Conservation (phyloP, 2,888 invertebrate genomes). For the Agelastica alni region DNA sequence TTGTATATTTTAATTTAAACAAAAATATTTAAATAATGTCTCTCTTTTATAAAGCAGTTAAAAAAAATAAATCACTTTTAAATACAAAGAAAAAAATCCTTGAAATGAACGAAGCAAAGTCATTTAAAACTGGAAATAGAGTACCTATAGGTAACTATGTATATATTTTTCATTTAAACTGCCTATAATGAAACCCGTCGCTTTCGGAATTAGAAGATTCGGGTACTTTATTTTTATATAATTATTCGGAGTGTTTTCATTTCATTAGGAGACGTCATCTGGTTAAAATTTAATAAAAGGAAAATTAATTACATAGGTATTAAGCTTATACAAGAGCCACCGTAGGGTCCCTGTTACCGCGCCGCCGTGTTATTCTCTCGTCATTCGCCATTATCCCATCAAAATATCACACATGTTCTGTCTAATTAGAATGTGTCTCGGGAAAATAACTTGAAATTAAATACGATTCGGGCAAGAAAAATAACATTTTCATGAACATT, state of each 20-base stretch:
- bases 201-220: conserved; percentile 32
- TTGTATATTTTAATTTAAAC: too few relatives aligned
- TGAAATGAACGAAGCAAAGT: background rate
- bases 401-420: conserved; percentile 25
- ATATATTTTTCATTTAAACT: conserved; percentile 4
- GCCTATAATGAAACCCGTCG: conserved; percentile 19
- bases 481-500: conserved; percentile 14
- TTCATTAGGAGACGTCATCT: conserved; percentile 45
- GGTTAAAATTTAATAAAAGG: conserved; percentile 45
- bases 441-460: conserved; percentile 17
- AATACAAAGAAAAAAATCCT: too few relatives aligned
- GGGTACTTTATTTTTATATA: conserved; percentile 43
- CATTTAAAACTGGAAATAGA: background rate
- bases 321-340: conserved; percentile 32
- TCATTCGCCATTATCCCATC: conserved; percentile 28
- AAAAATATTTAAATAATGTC: too few relatives aligned
- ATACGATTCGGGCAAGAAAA: conserved; percentile 13
- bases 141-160: too few relatives aligned
- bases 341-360: conserved; percentile 8
- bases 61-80: too few relatives aligned
- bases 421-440: conserved; percentile 24
- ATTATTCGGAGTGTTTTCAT: conserved; percentile 45
- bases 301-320: conserved; percentile 45
- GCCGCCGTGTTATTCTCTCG: conserved; percentile 24
- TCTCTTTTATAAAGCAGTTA: too few relatives aligned